Conservation (phyloP, 1,140 invertebrate species). For the Yoshiicerus persimilis region DNA sequence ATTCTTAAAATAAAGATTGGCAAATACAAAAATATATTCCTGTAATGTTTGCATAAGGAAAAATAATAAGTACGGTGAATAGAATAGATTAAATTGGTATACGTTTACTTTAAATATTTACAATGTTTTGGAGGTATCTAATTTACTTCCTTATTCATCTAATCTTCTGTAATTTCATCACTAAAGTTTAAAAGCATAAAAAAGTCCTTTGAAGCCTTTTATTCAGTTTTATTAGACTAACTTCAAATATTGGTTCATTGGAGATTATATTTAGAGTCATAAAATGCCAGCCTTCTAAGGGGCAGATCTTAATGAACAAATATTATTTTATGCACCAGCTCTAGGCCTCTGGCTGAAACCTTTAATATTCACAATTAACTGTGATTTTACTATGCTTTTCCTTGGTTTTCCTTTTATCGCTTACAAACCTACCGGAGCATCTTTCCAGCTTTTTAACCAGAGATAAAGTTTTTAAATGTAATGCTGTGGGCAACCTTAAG, state of each 20-base stretch:
- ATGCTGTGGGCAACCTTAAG: background rate
- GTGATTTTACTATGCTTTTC: background rate
- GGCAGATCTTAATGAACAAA: background rate
- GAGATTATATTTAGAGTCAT: too few relatives aligned
- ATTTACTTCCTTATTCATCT: too few relatives aligned
- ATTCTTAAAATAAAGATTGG: too few relatives aligned
- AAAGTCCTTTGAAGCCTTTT: background rate
- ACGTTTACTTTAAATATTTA: too few relatives aligned
- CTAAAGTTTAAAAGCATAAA: too few relatives aligned
- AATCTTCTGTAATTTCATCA: too few relatives aligned
- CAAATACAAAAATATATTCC: too few relatives aligned
- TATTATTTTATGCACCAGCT: background rate
- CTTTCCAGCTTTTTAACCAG: background rate
- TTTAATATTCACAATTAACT: background rate
- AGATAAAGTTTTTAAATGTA: background rate
- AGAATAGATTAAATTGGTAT: too few relatives aligned
- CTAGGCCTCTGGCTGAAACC: background rate
- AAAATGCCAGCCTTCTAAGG: background rate
- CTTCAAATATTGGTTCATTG: too few relatives aligned
- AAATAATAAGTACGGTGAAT: too few relatives aligned
- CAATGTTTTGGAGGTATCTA: too few relatives aligned
- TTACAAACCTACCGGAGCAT: background rate
- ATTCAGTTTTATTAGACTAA: background rate
- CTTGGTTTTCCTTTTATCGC: background rate
- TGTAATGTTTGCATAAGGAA: too few relatives aligned